Percentiles rank a stretch among this genome's conserved stretches.
Evolutionary conservation across 2,888 invertebrate genomes (phyloP).

Genomic region (Cyclophora punctaria): DNA sequence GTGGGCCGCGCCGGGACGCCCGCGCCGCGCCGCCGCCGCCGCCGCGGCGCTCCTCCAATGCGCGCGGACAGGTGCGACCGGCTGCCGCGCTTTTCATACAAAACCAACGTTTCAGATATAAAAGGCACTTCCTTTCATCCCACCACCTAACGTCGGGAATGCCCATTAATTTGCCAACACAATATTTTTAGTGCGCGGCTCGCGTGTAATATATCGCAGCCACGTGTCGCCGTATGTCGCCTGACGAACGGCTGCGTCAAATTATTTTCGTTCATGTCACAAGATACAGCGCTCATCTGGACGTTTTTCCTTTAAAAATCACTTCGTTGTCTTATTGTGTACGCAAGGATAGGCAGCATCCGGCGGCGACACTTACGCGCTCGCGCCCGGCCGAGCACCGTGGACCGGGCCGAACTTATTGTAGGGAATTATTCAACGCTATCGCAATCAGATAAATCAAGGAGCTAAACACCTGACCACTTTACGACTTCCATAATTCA

Average conservation of each 20-base stretch:
- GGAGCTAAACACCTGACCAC: constrained; percentile 12
- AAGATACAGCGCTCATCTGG: constrained; percentile 74
- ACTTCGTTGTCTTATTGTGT: constrained; percentile 54
- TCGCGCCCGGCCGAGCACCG: constrained; percentile 25
- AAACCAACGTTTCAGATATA: constrained; percentile 74
- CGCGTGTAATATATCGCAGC: constrained; percentile 74
- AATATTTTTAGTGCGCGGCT: constrained; percentile 75
- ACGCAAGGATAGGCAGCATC: constrained; percentile 45
- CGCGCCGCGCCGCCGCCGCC: constrained; percentile 18
- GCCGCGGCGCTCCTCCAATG: constrained; percentile 34
- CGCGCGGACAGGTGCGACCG: constrained; percentile 68
- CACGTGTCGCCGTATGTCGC: constrained; percentile 75
- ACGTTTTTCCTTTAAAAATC: constrained; percentile 72
- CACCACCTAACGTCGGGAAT: constrained; percentile 72
- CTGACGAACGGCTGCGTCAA: constrained; percentile 71
- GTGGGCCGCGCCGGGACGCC: constrained; percentile 10
- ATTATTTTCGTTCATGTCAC: constrained; percentile 75
- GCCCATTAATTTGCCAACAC: constrained; percentile 77
- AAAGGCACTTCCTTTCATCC: constrained; percentile 75
- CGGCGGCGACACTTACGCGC: constrained; percentile 26
- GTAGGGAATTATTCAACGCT: constrained; percentile 8
- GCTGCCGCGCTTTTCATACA: constrained; percentile 72
- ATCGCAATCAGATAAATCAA: constrained; percentile 11
- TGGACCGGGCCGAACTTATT: constrained; percentile 3
- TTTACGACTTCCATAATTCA: constrained; percentile 14